Evolutionary conservation across 2,797 vertebrate genomes (phyloP).

Genomic region (Percopsis omiscomaycus): DNA sequence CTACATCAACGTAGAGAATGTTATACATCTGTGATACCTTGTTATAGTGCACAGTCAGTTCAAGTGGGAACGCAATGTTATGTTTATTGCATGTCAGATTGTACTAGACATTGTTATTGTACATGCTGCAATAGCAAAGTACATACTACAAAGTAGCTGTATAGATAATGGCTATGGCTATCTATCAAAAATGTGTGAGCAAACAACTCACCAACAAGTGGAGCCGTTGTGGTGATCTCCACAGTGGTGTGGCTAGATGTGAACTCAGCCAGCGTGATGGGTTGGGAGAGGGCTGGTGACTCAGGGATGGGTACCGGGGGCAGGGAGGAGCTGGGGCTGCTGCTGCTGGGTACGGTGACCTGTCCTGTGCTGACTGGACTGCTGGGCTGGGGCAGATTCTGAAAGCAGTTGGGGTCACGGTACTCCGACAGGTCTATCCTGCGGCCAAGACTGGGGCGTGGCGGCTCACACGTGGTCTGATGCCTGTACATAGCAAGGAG

Average conservation of each 20-base stretch:
- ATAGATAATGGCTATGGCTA: neutral
- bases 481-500: constrained; percentile 91
- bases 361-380: constrained; percentile 57
- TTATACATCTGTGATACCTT: too few relatives aligned
- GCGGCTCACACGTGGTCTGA: constrained; percentile 89
- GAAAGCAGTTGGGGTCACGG: constrained; percentile 78
- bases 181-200: too few relatives aligned
- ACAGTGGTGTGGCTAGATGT: constrained; percentile 74
- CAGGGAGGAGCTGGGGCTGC: constrained; percentile 74
- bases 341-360: constrained; percentile 69
- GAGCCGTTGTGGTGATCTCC: constrained; percentile 74
- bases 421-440: constrained; percentile 92
- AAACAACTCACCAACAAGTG: constrained; percentile 65
- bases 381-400: constrained; percentile 73
- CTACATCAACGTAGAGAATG: too few relatives aligned
- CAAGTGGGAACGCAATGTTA: too few relatives aligned
- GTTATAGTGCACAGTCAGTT: too few relatives aligned
- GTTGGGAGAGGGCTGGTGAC: constrained; percentile 46
- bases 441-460: constrained; percentile 88
- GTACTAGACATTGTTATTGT: too few relatives aligned
- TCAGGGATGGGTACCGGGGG: constrained; percentile 63
- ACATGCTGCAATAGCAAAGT: too few relatives aligned
- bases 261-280: constrained; percentile 67
- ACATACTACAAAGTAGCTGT: neutral
- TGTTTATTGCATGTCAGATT: too few relatives aligned